A percentile compares a stretch with the other conserved stretches of the same genome.
phyloP scores from a whole-genome alignment of 2,113 vertebrate genomes.

The Brienomyrus longianalis region DNA sequence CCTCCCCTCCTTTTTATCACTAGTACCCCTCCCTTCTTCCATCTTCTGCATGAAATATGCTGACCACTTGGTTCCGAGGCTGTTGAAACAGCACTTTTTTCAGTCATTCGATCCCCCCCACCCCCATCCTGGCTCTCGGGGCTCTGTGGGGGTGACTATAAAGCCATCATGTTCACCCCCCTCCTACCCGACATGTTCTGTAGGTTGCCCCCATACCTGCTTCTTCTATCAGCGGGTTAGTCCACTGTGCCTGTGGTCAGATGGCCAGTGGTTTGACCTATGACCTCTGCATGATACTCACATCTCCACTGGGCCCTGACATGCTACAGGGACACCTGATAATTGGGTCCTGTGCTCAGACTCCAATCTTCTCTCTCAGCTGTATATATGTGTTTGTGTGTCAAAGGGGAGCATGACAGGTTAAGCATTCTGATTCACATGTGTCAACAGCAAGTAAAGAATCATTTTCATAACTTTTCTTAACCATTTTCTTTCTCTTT shows the following conservation, averaged over 20 bases:
- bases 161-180: neutral
- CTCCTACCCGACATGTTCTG: neutral
- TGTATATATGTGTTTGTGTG: neutral
- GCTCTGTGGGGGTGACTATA: constrained; percentile 12
- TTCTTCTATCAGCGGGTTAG: constrained; percentile 25
- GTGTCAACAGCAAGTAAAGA: neutral
- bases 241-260: neutral
- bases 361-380: neutral
- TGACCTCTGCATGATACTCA: neutral
- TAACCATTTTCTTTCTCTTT: neutral
- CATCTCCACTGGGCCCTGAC: neutral
- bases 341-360: neutral
- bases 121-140: neutral
- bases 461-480: neutral
- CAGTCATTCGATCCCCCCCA: constrained; percentile 22
- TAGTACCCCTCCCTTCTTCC: neutral
- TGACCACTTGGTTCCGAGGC: constrained; percentile 49
- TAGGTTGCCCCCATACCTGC: constrained; percentile 20
- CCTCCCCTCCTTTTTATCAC: neutral
- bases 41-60: constrained; percentile 42
- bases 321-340: neutral
- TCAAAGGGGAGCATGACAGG: neutral
- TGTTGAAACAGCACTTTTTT: constrained; percentile 53
- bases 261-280: neutral
- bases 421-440: neutral